These are phyloP conservation scores for Lithophane semibrunnea DNA, from an alignment of 2,888 invertebrate genomes.

Conservation along the genomic window DNA sequence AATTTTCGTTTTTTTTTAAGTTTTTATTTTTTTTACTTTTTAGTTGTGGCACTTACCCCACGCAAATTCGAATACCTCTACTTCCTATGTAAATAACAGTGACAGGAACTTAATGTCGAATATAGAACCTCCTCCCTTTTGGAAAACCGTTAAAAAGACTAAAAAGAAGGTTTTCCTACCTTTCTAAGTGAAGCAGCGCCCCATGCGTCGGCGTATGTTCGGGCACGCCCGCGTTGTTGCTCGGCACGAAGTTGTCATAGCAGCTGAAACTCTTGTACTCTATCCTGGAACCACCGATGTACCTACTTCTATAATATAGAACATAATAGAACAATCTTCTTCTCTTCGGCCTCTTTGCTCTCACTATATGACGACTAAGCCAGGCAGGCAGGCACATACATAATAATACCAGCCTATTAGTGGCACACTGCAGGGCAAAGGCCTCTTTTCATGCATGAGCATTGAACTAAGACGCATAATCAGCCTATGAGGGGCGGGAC, in stretches of 20 bases:
- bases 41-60: too few relatives aligned
- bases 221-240: conserved; percentile 95
- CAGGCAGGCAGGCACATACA: not conserved
- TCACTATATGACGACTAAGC: not conserved
- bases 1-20: too few relatives aligned
- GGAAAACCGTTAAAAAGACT: too few relatives aligned
- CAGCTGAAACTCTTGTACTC: conserved; percentile 96
- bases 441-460: not conserved
- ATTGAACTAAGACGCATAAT: not conserved
- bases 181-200: conserved; percentile 93
- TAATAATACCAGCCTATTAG: not conserved
- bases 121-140: too few relatives aligned
- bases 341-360: not conserved
- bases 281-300: conserved; percentile 90
- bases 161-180: conserved; percentile 76
- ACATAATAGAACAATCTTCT: conserved; percentile 34
- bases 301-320: conserved; percentile 57
- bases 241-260: conserved; percentile 96
- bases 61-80: too few relatives aligned
- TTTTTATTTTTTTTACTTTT: too few relatives aligned
- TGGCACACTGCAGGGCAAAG: not conserved
- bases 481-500: too few relatives aligned
- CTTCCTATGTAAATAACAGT: too few relatives aligned
- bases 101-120: too few relatives aligned
- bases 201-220: conserved; percentile 93